Evolutionary conservation across 2,797 vertebrate genomes (phyloP), one percentile per base, ranked within the genome.

Genomic region (Ambastaia sidthimunki): DNA sequence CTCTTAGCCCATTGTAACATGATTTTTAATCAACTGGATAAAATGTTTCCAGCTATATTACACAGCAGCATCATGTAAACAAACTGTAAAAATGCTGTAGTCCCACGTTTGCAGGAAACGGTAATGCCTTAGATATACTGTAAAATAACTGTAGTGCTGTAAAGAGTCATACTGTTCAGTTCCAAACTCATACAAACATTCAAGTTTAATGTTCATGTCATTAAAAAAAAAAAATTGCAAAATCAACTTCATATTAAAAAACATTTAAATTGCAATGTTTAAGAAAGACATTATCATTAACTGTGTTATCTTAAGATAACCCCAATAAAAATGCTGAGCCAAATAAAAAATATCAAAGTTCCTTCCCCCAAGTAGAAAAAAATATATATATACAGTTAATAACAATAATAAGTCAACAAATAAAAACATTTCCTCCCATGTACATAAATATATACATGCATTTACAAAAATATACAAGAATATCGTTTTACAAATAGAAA

Each of bases 221-320:
- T 25, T 23, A 19, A 13, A 62, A 13, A 31, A 60, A 75, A 63
- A 16, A 31, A 52, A 65, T 28, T 7, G 10, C 50, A 54, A 52
- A 47, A 3, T 48, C 10, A 31, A 2, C 28, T 37, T 23, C 37
- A 37, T 21, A 19, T 66, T 65, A 37, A 75, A 48, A 48, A 66
- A 13, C 28, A 65, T 74, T 41, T 75, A 75, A 12, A 74, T 52
- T 2, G 47, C 59, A 62, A 74, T 65, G 73, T 75, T 75, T 66
- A 67, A 47, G 54, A 66, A 76, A 76, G 67, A 76, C 47, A n/a
- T n/a, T n/a, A 67, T 55, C 13, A 34, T 11, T 28, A 65, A 75
- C 11, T 15, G 25, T 28, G 71, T 74, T 28, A 74, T 62, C 71
- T 62, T 48, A n/a, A 48, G 4, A 59, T 6, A 16, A 74, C n/a